These are phyloP conservation scores for Pardalotus punctatus DNA, from an alignment of 2,113 vertebrate species.

Conservation along the genomic window DNA sequence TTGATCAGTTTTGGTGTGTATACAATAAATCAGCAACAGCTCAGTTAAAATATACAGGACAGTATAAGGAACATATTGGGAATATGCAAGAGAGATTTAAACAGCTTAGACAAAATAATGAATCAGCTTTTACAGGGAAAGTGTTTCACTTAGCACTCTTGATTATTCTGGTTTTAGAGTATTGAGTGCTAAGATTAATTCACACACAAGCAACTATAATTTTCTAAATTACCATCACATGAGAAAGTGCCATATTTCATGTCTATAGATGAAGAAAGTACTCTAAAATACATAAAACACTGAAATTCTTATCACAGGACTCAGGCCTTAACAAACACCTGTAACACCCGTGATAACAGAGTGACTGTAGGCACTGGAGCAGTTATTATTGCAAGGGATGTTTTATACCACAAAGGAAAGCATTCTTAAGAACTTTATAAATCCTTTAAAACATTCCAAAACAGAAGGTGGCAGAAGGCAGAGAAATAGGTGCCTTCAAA, in stretches of 20 bases:
- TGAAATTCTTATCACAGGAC: background rate
- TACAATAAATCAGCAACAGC: background rate
- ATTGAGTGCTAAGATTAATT: background rate
- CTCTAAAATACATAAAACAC: background rate
- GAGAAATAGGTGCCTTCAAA: background rate
- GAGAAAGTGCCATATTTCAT: background rate
- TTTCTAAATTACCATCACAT: background rate
- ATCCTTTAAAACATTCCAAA: background rate
- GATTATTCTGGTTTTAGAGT: background rate
- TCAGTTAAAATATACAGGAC: background rate
- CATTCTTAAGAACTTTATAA: background rate
- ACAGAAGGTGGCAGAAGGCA: background rate
- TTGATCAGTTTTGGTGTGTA: background rate
- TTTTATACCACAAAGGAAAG: rapidly evolving
- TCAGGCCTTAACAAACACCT: background rate
- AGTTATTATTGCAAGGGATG: background rate
- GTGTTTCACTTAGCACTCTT: background rate
- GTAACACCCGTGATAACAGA: background rate
- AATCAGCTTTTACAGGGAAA: background rate
- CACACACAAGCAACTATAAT: background rate
- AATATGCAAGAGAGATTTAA: background rate
- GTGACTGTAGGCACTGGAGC: background rate
- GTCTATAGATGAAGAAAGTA: background rate
- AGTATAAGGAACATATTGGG: background rate
- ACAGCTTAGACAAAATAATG: background rate